phyloP scores from a whole-genome alignment of 2,797 vertebrate species.

The Synanceia verrucosa region DNA sequence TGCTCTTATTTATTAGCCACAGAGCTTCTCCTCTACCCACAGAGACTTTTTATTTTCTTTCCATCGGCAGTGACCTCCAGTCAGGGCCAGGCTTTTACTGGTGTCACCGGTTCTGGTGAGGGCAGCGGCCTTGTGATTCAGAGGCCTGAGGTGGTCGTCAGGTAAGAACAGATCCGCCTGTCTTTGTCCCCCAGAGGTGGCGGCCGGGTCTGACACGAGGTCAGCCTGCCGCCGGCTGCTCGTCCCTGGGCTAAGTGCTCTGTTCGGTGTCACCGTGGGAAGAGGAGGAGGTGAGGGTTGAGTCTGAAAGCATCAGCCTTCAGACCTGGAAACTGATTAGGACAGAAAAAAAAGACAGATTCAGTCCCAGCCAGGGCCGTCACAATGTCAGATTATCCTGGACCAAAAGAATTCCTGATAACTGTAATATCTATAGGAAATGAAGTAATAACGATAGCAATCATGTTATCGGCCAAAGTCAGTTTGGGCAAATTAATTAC shows the following conservation, averaged over 20 bases:
- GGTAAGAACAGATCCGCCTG: constrained; percentile 50
- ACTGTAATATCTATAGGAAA: no score
- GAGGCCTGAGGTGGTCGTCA: constrained; percentile 34
- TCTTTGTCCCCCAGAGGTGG: constrained; percentile 51
- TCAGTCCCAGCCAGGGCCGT: background rate
- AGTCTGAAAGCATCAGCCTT: constrained; percentile 47
- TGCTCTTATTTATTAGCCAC: background rate
- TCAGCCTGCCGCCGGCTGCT: constrained; percentile 39
- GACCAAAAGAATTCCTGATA: no score
- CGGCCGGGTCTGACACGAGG: constrained; percentile 41
- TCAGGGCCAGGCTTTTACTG: constrained; percentile 65
- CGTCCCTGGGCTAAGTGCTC: constrained; percentile 60
- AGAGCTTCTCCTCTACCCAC: constrained; percentile 9
- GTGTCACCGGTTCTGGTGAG: constrained; percentile 47
- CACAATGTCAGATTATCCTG: no score
- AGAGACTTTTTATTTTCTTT: constrained; percentile 10
- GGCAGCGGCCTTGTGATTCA: constrained; percentile 38
- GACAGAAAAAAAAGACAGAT: background rate
- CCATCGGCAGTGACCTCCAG: constrained; percentile 42
- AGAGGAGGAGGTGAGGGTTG: constrained; percentile 18
- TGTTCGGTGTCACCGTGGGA: constrained; percentile 45
- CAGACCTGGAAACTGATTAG: constrained; percentile 30
- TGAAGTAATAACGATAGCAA: no score
- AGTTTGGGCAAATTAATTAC: no score
- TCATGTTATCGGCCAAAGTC: no score